These are phyloP conservation scores for Hippopotamyrus pictus DNA, from an alignment of 2,797 vertebrate genomes.

Conservation along the genomic window DNA sequence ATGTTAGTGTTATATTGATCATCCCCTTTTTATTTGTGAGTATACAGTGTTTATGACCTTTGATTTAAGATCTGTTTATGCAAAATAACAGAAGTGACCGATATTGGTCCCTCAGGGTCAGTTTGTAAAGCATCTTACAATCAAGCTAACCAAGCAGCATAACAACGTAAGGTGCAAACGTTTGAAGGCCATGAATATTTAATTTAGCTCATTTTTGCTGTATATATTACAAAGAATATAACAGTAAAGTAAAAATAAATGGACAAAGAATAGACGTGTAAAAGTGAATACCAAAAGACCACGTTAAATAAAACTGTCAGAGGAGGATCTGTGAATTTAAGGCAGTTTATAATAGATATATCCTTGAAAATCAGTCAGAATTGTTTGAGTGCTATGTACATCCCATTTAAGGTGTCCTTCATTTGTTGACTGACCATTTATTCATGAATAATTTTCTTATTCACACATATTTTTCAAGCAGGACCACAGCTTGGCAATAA, in stretches of 20 bases:
- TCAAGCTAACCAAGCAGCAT: neutral
- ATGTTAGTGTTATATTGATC: neutral
- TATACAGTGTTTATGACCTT: neutral
- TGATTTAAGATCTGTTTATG: neutral
- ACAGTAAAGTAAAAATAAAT: constrained; percentile 36
- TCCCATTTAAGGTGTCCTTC: constrained; percentile 36
- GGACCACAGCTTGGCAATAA: constrained; percentile 18
- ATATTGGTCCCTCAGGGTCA: neutral
- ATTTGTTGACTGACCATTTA: constrained; percentile 16
- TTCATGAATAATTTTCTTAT: neutral
- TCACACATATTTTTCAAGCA: neutral
- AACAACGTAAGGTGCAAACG: constrained; percentile 18
- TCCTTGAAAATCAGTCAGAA: constrained; percentile 39
- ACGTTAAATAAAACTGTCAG: neutral
- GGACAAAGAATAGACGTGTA: constrained; percentile 24
- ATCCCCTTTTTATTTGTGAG: neutral
- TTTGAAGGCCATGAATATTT: constrained; percentile 44
- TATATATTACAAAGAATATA: constrained; percentile 47
- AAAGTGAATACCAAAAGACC: neutral
- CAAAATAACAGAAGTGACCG: neutral
- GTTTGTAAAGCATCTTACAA: neutral
- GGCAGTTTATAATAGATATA: constrained; percentile 51
- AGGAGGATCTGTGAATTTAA: constrained; percentile 47
- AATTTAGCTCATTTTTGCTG: constrained; percentile 42
- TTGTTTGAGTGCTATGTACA: constrained; percentile 30